Conservation (phyloP, 2,797 vertebrate genomes). For the Ispidina lecontei region DNA sequence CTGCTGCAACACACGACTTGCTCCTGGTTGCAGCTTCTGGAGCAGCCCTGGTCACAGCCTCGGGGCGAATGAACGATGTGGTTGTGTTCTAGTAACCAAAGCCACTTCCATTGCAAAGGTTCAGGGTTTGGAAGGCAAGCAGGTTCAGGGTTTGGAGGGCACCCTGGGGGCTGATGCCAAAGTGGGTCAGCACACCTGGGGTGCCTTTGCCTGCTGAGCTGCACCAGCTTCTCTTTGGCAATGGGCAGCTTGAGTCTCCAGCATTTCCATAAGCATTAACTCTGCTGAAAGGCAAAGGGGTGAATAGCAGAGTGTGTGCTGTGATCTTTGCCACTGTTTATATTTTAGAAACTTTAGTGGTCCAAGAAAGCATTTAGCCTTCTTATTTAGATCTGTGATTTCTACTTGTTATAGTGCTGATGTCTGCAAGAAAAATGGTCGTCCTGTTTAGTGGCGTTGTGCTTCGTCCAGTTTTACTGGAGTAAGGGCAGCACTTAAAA, state of each 20-base stretch:
- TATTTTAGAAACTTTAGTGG: background rate
- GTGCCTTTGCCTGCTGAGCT: background rate
- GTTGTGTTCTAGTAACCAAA: background rate
- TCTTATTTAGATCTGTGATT: background rate
- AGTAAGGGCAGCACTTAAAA: background rate
- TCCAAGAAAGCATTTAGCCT: background rate
- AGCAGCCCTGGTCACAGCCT: background rate
- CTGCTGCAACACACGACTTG: background rate
- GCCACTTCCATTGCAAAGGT: background rate
- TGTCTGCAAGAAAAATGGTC: background rate
- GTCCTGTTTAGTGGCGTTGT: rapidly evolving
- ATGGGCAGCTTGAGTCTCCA: rapidly evolving
- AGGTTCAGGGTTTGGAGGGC: background rate
- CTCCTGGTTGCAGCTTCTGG: background rate
- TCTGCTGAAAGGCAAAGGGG: background rate
- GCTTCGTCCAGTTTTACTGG: background rate
- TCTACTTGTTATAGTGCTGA: background rate
- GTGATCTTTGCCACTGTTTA: background rate
- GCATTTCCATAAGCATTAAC: background rate
- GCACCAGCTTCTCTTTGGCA: background rate
- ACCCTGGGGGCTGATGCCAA: rapidly evolving
- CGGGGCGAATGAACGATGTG: background rate
- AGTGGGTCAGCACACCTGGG: background rate
- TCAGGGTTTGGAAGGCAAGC: too few relatives aligned
- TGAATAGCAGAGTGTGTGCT: background rate